Evolutionary conservation across 2,888 invertebrate species (phyloP).

Genomic region (Selenia dentaria): DNA sequence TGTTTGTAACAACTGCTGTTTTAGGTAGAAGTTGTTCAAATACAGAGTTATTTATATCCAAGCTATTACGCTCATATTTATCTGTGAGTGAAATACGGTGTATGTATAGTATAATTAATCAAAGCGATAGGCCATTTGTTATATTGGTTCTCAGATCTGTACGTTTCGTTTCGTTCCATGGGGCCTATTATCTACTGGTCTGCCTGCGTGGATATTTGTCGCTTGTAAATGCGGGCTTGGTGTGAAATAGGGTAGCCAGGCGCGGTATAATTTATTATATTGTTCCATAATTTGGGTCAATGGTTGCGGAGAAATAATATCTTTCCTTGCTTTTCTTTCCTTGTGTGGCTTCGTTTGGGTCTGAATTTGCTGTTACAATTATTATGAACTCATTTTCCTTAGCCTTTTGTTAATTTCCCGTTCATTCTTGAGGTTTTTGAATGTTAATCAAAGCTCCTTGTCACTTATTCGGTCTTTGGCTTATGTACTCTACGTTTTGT

Average conservation of each 20-base stretch:
- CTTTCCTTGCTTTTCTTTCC: constrained; percentile 22
- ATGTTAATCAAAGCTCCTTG: too few species aligned
- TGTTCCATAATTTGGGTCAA: constrained; percentile 30
- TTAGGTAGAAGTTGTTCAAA: constrained; percentile 19
- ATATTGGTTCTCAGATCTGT: constrained; percentile 13
- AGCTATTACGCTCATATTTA: constrained; percentile 12
- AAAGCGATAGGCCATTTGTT: constrained; percentile 22
- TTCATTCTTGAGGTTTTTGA: too few species aligned
- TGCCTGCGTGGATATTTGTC: constrained; percentile 51
- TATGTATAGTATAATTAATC: constrained; percentile 19
- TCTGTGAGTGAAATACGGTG: constrained; percentile 6
- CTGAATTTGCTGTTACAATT: constrained; percentile 9
- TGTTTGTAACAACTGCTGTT: constrained; percentile 22
- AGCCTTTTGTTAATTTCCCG: too few species aligned
- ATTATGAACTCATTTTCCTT: constrained; percentile 3
- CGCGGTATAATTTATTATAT: constrained; percentile 32
- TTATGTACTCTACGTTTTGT: too few species aligned
- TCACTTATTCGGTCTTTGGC: too few species aligned
- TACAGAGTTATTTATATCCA: constrained; percentile 7
- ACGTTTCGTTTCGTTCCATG: constrained; percentile 21
- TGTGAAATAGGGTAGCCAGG: constrained; percentile 26
- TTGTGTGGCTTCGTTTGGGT: constrained; percentile 10
- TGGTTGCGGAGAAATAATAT: constrained; percentile 25
- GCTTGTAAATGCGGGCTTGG: constrained; percentile 46
- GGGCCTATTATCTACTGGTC: constrained; percentile 28